Base-by-base conservation (phyloP, 2,113 vertebrate species). In the Atractosteus spatula region DNA sequence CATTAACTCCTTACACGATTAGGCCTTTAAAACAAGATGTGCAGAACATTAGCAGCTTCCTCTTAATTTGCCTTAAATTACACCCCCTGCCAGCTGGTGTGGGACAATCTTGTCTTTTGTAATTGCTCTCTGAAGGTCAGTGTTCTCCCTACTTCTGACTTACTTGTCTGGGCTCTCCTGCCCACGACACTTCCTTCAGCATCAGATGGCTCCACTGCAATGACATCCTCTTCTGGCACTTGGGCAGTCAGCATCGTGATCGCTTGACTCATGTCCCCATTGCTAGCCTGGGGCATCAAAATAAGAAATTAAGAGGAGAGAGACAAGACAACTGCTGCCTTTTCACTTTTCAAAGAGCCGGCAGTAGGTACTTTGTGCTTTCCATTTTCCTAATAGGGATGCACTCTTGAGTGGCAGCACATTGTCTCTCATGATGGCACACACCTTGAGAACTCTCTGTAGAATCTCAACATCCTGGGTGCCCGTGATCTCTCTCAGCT, bases 401-500 rank as follows among this genome's bases (percentile, higher is more conserved):
- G 29, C 29, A 29, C 29, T 29, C 29, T 29, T 29, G 29, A 29
- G 29, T 29, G 29, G 11, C 2, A 2, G 29, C 13, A 17, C 17
- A 63, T 17, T 16, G 17, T 63, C 5, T 63, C 5, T 16, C 7
- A 51, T 43, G 7, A 14, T 41, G 14, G 57, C 54, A 90, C 92
- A 79, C 85, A 99, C 97, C 80, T 94, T 95, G 43, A 99, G 86
- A 66, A 96, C 93, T 1, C 87, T 91, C 2, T 89, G 90, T 76
- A 99, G 94, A 69, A 94, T 85, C 69, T 91, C 87, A 1, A 89
- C 81, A 71, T 99, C 94, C 66, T 95, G 94, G 84, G 98, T 92
- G 47, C 95, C 97, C 0, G 97, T 99, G 87, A 99, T 96, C 87
- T 99, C 97, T 71, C 78, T 92, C 83, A 99, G 88, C 81, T 99